phyloP scores from a whole-genome alignment of 2,797 vertebrate genomes.

The Rhodeus uyekii region DNA sequence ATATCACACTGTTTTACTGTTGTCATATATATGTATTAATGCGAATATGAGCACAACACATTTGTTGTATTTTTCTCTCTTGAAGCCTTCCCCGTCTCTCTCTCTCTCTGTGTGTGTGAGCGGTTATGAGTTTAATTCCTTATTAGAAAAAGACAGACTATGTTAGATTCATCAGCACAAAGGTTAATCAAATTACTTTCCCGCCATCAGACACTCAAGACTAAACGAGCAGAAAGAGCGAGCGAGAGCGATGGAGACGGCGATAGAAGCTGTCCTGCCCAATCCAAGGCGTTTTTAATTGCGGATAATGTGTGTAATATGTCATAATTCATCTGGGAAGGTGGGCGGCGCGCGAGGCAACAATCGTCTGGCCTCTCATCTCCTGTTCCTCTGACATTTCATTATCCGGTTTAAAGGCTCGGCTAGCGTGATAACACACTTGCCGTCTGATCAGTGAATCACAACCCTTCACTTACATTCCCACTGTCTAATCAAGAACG shows the following conservation, averaged over 20 bases:
- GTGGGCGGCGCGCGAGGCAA: too few relatives aligned
- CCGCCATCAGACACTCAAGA: conserved; percentile 52
- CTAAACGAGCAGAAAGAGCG: conserved; percentile 46
- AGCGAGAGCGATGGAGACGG: conserved; percentile 58
- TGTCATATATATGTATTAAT: too few relatives aligned
- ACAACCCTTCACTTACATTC: conserved; percentile 44
- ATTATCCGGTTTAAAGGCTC: conserved; percentile 56
- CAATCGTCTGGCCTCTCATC: conserved; percentile 55
- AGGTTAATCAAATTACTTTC: conserved; percentile 61
- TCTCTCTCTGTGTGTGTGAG: conserved; percentile 2
- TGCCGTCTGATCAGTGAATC: conserved; percentile 50
- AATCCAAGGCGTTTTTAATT: conserved; percentile 59
- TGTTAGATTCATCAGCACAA: conserved; percentile 50
- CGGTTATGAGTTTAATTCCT: conserved; percentile 9
- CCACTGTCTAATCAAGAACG: conserved; percentile 39
- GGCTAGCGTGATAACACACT: conserved; percentile 52
- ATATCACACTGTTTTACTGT: too few relatives aligned
- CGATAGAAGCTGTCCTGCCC: conserved; percentile 61
- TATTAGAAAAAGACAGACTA: conserved; percentile 45
- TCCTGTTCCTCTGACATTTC: conserved; percentile 55
- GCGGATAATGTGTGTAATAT: conserved; percentile 57
- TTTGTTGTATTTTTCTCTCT: too few relatives aligned
- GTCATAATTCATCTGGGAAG: conserved; percentile 63
- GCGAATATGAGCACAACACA: too few relatives aligned
- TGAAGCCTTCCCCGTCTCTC: neutral